Percentiles rank a stretch among this genome's conserved stretches.
Evolutionary conservation across 1,140 invertebrate genomes (phyloP).

Genomic region (Bradynema listronoti): DNA sequence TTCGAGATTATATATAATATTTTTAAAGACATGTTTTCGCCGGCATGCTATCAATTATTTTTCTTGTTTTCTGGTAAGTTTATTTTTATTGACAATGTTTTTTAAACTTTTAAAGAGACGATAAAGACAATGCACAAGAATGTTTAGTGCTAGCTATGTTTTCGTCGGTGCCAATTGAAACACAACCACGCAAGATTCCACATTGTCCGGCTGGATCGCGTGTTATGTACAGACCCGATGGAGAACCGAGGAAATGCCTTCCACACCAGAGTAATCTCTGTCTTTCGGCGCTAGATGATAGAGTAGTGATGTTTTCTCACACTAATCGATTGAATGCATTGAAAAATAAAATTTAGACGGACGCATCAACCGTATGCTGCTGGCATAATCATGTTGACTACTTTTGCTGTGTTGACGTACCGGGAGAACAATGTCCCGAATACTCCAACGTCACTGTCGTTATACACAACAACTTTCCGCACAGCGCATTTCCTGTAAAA

Average conservation of each 20-base stretch:
- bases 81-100: too few relatives aligned
- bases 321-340: too few relatives aligned
- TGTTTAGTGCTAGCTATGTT: too few relatives aligned
- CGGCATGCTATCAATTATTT: too few relatives aligned
- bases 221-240: conserved; percentile 20
- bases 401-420: conserved; percentile 53
- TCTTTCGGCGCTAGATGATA: conserved; percentile 52
- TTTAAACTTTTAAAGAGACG: too few relatives aligned
- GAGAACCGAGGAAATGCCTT: conserved; percentile 52
- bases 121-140: too few relatives aligned
- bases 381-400: conserved; percentile 58
- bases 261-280: conserved; percentile 55
- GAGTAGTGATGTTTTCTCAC: conserved; percentile 15
- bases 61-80: too few relatives aligned
- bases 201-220: conserved; percentile 7
- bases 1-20: too few relatives aligned
- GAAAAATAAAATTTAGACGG: too few relatives aligned
- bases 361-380: conserved; percentile 44
- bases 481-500: conserved; percentile 45
- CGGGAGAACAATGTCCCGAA: conserved; percentile 38
- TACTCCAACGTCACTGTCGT: conserved; percentile 55
- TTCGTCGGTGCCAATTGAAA: too few relatives aligned
- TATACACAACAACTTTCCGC: conserved; percentile 56
- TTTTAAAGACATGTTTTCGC: too few relatives aligned
- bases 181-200: too few relatives aligned